These are phyloP conservation scores for Anolis sagrei DNA, from an alignment of 2,113 vertebrate genomes.

Conservation along the genomic window DNA sequence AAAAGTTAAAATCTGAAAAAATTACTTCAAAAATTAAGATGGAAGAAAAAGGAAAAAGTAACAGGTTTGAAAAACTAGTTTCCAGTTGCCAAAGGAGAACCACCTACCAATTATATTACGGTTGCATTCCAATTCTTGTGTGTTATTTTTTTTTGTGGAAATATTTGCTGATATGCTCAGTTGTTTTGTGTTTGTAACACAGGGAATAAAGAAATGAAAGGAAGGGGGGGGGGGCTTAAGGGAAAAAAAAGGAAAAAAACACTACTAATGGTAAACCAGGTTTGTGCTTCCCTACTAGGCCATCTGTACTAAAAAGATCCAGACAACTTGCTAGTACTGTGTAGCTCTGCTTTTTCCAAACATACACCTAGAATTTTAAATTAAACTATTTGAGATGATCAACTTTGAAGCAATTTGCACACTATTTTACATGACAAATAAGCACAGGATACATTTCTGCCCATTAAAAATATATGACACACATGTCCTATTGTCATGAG, in stretches of 20 bases:
- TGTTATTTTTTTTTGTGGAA: neutral
- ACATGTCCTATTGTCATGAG: constrained; percentile 66
- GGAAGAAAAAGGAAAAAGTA: neutral
- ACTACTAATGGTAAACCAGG: constrained; percentile 3
- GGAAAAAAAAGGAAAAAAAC: neutral
- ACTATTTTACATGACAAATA: constrained; percentile 51
- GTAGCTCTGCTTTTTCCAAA: neutral
- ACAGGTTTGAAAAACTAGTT: neutral
- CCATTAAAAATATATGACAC: constrained; percentile 40
- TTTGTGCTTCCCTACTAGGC: constrained; percentile 2
- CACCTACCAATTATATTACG: neutral
- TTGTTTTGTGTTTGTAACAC: neutral
- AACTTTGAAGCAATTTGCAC: constrained; percentile 77
- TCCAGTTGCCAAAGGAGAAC: neutral
- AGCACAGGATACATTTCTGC: constrained; percentile 50
- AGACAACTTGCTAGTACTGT: neutral
- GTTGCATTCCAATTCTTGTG: neutral
- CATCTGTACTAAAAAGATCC: neutral
- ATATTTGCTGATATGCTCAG: neutral
- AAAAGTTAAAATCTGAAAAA: no score
- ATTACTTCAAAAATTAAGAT: no score
- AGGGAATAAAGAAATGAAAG: neutral
- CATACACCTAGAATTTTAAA: constrained; percentile 14
- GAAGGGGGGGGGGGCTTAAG: neutral
- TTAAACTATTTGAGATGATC: neutral